phyloP scores from a whole-genome alignment of 2,888 invertebrate genomes.

The Punctoribates punctum region DNA sequence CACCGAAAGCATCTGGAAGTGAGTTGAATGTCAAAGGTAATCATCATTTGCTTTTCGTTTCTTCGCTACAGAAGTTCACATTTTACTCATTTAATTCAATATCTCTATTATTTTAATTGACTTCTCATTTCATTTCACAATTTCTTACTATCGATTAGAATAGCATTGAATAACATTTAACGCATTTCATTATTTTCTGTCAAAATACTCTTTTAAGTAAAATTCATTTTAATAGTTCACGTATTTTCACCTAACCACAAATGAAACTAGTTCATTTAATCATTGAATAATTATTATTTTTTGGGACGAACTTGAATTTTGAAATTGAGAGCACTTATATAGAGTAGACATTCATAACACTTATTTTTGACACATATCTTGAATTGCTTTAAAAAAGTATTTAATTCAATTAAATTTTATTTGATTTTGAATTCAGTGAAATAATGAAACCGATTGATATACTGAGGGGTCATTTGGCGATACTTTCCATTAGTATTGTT shows the following conservation, averaged over 20 bases:
- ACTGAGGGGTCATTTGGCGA: not conserved
- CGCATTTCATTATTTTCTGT: no score
- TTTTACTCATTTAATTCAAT: not conserved
- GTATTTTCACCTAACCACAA: no score
- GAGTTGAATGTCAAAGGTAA: constrained; percentile 26
- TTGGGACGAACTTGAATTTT: not conserved
- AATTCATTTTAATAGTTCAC: no score
- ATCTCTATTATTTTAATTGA: no score
- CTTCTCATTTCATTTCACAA: no score
- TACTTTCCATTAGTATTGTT: not conserved
- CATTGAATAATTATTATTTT: not conserved
- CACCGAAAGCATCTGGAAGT: not conserved
- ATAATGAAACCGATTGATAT: not conserved
- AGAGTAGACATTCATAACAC: no score
- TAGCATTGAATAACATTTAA: no score
- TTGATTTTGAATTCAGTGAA: not conserved
- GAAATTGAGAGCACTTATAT: not conserved
- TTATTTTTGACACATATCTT: no score
- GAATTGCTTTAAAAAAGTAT: not conserved
- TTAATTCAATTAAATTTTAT: not conserved
- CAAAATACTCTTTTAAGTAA: no score
- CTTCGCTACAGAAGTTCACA: not conserved
- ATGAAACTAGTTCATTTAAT: no score
- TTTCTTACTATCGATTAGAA: no score
- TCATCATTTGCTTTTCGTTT: not conserved